A percentile compares a stretch with the other conserved stretches of the same genome.
Evolutionary conservation across 2,113 vertebrate species (phyloP).

Genomic region (Cercocebus atys): DNA sequence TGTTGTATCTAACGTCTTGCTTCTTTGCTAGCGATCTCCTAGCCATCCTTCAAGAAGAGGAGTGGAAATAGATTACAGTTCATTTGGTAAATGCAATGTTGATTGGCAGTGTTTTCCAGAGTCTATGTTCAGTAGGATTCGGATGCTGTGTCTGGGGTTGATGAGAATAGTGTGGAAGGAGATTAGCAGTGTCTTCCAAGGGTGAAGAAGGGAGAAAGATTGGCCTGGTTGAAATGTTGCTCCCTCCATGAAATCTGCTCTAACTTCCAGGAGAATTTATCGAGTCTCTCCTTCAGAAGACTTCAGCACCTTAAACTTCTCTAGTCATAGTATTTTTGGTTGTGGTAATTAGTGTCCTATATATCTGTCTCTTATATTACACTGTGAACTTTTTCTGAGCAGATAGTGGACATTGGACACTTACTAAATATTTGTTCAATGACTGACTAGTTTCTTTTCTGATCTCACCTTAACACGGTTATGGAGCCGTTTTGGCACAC

Average conservation of each 20-base stretch:
- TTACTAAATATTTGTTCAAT: neutral
- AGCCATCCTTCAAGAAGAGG: neutral
- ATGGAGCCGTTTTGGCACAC: neutral
- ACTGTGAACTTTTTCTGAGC: neutral
- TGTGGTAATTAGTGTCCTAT: neutral
- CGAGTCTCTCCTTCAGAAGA: neutral
- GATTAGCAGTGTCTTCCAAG: neutral
- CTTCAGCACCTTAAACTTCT: neutral
- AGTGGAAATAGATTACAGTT: neutral
- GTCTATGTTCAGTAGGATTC: neutral
- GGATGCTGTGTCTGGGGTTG: neutral
- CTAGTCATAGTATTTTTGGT: too few relatives aligned
- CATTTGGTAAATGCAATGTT: neutral
- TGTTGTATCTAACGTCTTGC: fast-evolving
- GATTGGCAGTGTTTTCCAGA: neutral
- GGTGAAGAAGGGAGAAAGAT: neutral
- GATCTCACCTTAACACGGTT: neutral
- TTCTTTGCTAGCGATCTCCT: neutral
- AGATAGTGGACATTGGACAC: too few relatives aligned
- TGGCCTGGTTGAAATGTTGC: neutral
- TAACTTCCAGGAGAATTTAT: neutral
- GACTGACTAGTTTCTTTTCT: neutral
- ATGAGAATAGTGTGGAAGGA: neutral
- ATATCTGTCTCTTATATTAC: neutral
- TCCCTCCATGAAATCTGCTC: neutral